These are phyloP conservation scores for Rhinogobio ventralis DNA, from an alignment of 2,797 vertebrate genomes.

Conservation along the genomic window DNA sequence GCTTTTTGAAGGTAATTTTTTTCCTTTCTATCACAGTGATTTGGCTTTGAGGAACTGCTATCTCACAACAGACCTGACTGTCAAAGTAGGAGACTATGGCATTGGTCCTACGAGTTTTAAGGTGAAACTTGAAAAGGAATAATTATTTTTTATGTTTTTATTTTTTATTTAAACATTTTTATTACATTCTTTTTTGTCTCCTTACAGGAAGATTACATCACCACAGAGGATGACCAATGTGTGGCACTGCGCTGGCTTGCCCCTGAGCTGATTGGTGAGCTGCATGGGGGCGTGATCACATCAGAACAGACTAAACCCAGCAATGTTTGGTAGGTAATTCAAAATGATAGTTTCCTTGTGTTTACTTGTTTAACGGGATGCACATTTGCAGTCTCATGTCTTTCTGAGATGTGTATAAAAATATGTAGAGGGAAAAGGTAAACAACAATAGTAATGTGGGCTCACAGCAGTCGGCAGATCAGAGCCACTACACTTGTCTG, in stretches of 20 bases:
- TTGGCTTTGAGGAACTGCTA: slow-evolving; percentile 95
- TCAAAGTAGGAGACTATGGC: slow-evolving; percentile 96
- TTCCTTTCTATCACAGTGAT: slow-evolving; percentile 80
- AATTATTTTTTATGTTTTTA: not conserved
- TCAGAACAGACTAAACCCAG: slow-evolving; percentile 92
- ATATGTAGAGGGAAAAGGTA: not conserved
- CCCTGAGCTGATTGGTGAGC: slow-evolving; percentile 92
- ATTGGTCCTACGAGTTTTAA: slow-evolving; percentile 92
- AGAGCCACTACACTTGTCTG: not conserved
- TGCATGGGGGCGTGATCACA: slow-evolving; percentile 90
- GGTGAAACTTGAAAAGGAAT: slow-evolving; percentile 75
- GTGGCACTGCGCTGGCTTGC: slow-evolving; percentile 94
- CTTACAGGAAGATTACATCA: slow-evolving; percentile 94
- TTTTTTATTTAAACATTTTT: not conserved
- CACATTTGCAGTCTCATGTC: not conserved
- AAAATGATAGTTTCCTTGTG: not conserved
- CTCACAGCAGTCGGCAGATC: not conserved
- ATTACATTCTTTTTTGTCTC: not conserved
- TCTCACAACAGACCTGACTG: slow-evolving; percentile 92
- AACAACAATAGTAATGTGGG: not conserved
- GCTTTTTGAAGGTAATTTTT: slow-evolving; percentile 18
- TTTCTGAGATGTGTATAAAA: not conserved
- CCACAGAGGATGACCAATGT: slow-evolving; percentile 90
- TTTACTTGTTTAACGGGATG: not conserved
- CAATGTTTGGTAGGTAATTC: slow-evolving; percentile 91